Evolutionary conservation across 2,113 vertebrate genomes (phyloP), one percentile per base, ranked within the genome.

Genomic region (Stigmatopora argus): DNA sequence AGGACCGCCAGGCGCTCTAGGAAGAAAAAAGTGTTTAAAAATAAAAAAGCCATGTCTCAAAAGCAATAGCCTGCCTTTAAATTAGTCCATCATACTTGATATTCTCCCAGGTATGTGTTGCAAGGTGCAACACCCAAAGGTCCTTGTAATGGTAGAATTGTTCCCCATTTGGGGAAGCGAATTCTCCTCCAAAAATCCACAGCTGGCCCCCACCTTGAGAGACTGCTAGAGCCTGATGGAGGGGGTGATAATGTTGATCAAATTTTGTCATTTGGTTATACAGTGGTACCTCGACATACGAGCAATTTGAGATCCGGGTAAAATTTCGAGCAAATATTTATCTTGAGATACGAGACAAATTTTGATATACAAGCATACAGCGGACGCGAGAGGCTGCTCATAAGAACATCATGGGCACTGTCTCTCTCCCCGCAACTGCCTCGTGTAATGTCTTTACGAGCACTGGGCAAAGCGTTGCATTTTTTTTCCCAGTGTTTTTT

Each of bases 81-180:
- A 3, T 6, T 7, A 48, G 46, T 15, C 45, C 31, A 18, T 34
- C 93, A 80, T 87, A 99, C 96, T 92, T 96, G 90, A 99, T 91
- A 81, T 96, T 94, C 64, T 99, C 96, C 97, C 97, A 99, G 21
- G 91, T 93, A 84, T 87, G 90, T 70, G 89, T 94, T 64, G 89
- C 89, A 83, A 99, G 85, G 72, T 99, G 96, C 79, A 99, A 91
- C 35, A 99, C 94, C 96, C 97, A 99, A 14, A 99, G 94, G 81
- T 99, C 97, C 83, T 91, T 98, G 86, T 99, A 99, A 77, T 99
- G 97, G 81, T 98, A 98, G 86, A 99, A 98, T 85, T 95, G 94
- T 31, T 99, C 96, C 34, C 95, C 96, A 0, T 89, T 92, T 1
- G 95, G 95, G 60, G 96, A 97, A 0, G 94, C 94, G 84, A 98